These are phyloP conservation scores for Pseudorasbora parva DNA, from an alignment of 2,113 vertebrate genomes.

Conservation along the genomic window DNA sequence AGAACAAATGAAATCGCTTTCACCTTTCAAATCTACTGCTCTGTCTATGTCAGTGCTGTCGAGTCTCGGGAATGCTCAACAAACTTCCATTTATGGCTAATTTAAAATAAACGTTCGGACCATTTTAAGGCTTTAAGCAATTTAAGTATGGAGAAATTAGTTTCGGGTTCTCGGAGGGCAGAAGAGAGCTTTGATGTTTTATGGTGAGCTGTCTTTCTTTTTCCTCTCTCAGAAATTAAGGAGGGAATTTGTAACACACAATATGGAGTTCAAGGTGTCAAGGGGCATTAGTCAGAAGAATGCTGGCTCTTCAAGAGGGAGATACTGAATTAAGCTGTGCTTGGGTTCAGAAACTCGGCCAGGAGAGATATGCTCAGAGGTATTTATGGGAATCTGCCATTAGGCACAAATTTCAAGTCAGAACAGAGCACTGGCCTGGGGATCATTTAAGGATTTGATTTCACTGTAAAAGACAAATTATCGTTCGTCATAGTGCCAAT, in stretches of 20 bases:
- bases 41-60: conserved; percentile 26
- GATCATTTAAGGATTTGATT: neutral
- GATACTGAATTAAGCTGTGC: neutral
- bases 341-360: neutral
- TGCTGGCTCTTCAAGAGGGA: neutral
- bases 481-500: neutral
- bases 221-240: conserved; percentile 46
- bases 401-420: neutral
- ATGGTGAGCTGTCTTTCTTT: conserved; percentile 14
- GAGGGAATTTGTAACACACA: conserved; percentile 46
- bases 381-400: conserved; percentile 10
- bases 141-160: conserved; percentile 60
- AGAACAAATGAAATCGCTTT: conserved; percentile 14
- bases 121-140: conserved; percentile 46
- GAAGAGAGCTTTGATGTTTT: conserved; percentile 57
- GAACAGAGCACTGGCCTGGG: neutral
- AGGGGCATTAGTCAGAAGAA: conserved; percentile 51
- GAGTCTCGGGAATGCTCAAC: conserved; percentile 33
- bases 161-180: conserved; percentile 59
- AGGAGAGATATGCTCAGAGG: neutral
- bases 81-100: conserved; percentile 52
- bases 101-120: conserved; percentile 37
- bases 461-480: neutral
- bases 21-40: conserved; percentile 31
- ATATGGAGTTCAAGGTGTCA: conserved; percentile 44